Evolutionary conservation across 1,140 invertebrate genomes (phyloP).

Genomic region (Pogonognathellus flavescens): DNA sequence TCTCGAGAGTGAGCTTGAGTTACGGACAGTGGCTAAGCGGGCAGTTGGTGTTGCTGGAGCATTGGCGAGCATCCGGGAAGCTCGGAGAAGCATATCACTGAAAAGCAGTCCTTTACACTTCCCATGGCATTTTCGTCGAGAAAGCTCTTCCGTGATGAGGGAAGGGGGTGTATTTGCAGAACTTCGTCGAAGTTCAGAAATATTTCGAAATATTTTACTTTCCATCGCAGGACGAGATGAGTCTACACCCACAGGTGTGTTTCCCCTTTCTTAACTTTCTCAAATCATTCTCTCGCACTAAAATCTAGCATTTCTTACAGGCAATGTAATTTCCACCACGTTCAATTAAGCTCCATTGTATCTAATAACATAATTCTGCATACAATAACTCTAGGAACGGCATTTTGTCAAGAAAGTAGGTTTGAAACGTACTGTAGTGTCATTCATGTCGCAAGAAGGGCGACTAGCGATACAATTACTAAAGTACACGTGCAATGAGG

Average conservation of each 20-base stretch:
- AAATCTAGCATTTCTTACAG: too few species aligned
- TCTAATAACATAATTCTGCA: too few species aligned
- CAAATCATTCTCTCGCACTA: not conserved
- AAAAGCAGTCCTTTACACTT: slow-evolving; percentile 69
- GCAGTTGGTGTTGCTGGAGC: slow-evolving; percentile 66
- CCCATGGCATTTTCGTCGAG: slow-evolving; percentile 64
- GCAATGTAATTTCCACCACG: too few species aligned
- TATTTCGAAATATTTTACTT: slow-evolving; percentile 71
- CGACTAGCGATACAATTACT: too few species aligned
- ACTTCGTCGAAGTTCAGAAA: slow-evolving; percentile 70
- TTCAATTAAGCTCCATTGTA: too few species aligned
- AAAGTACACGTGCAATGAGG: too few species aligned
- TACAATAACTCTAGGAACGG: too few species aligned
- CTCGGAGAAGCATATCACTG: slow-evolving; percentile 69
- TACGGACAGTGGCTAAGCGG: slow-evolving; percentile 66
- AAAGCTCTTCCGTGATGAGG: slow-evolving; percentile 64
- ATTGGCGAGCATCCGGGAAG: slow-evolving; percentile 67
- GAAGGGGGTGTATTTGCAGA: slow-evolving; percentile 69
- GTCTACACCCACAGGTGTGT: slow-evolving; percentile 66
- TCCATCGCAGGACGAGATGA: slow-evolving; percentile 70
- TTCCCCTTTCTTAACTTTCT: not conserved
- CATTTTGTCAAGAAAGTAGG: too few species aligned
- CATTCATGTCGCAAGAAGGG: too few species aligned
- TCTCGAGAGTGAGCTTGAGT: slow-evolving; percentile 69
- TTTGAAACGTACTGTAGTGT: too few species aligned